Conservation (phyloP, 35 echinoderm and acorn worm genomes). For the Ophioderma brevispina region DNA sequence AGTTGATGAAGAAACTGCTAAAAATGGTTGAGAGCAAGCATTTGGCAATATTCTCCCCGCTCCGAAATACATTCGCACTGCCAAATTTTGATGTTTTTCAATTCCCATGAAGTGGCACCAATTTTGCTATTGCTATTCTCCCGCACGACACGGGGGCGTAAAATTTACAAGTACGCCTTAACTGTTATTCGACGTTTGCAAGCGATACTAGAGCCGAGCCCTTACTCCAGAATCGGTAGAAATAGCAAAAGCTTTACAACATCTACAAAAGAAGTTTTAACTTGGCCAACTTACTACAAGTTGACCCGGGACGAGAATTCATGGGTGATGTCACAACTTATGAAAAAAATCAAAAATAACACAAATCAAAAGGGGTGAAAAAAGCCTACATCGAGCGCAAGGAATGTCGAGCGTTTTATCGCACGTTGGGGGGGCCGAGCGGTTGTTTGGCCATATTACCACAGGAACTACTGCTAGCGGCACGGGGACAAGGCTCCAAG, state of each 20-base stretch:
- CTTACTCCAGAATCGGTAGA: background rate
- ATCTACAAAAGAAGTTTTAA: background rate
- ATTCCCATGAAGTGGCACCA: background rate
- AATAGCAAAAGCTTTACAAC: background rate
- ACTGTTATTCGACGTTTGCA: conserved; percentile 31
- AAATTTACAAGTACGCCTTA: conserved; percentile 5
- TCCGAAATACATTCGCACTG: background rate
- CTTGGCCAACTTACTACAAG: conserved; percentile 19
- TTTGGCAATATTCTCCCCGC: conserved; percentile 4
- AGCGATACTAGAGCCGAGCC: conserved; percentile 26
- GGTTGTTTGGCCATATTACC: conserved; percentile 17
- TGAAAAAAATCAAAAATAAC: background rate
- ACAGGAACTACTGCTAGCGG: background rate
- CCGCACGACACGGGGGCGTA: background rate
- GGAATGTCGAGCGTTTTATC: conserved; percentile 10
- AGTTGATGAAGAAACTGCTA: background rate
- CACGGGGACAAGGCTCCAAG: background rate
- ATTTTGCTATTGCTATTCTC: conserved; percentile 13
- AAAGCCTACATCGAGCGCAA: background rate
- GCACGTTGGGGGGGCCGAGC: conserved; percentile 18
- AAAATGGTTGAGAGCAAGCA: conserved; percentile 5
- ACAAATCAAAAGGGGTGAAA: background rate
- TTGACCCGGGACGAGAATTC: conserved; percentile 4
- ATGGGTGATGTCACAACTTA: background rate
- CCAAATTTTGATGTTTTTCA: conserved; percentile 3